A percentile compares a stretch with the other conserved stretches of the same genome.
phyloP scores from a whole-genome alignment of 1,140 invertebrate genomes.

The Aphelinus atriplicis region DNA sequence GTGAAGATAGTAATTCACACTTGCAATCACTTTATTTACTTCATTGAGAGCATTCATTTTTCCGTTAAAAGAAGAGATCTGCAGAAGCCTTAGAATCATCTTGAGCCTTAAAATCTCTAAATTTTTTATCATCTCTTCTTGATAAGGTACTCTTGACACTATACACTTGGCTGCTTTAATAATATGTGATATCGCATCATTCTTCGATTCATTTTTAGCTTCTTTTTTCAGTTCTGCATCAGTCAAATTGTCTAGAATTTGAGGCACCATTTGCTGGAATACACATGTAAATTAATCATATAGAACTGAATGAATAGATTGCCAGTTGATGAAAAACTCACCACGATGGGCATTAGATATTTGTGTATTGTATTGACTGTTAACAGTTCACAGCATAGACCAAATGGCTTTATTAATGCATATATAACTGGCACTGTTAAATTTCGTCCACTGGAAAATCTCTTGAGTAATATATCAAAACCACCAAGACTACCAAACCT shows the following conservation, averaged over 20 bases:
- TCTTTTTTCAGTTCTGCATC: constrained; percentile 98
- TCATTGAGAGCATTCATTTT: constrained; percentile 99
- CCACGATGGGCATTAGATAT: constrained; percentile 93
- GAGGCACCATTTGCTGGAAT: constrained; percentile 87
- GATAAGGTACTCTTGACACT: constrained; percentile 79
- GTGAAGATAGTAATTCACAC: constrained; percentile 87
- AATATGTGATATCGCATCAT: constrained; percentile 90
- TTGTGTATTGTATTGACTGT: constrained; percentile 90
- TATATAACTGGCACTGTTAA: constrained; percentile 84
- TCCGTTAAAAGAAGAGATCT: constrained; percentile 98
- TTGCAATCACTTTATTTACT: constrained; percentile 96
- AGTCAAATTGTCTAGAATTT: constrained; percentile 92
- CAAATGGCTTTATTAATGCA: constrained; percentile 89
- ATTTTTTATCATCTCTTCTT: constrained; percentile 86
- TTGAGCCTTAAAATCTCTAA: constrained; percentile 95
- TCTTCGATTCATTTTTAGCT: constrained; percentile 94
- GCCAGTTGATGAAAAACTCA: constrained; percentile 64
- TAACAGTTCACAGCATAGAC: constrained; percentile 90
- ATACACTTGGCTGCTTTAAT: constrained; percentile 91
- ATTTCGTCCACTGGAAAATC: constrained; percentile 81
- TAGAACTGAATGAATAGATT: too few relatives aligned
- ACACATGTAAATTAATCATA: constrained; percentile 38
- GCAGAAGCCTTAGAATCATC: constrained; percentile 94
- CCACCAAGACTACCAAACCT: constrained; percentile 89
- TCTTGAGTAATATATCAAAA: constrained; percentile 87